Evolutionary conservation across 2,113 vertebrate species (phyloP).

Genomic region (Hyla sarda): DNA sequence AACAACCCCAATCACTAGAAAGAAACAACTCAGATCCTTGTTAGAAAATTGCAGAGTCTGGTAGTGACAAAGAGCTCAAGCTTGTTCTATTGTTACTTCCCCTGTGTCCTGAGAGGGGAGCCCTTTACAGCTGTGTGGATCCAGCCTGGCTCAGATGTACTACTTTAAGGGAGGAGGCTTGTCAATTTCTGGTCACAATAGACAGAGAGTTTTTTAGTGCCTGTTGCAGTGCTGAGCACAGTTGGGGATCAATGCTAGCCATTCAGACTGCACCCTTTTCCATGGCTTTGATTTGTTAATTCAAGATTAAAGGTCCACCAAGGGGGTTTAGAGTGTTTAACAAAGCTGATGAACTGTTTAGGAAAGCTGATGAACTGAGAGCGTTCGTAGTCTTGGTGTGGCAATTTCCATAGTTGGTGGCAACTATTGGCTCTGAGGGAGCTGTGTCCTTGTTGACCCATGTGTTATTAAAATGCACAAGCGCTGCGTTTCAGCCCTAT

Average conservation of each 20-base stretch:
- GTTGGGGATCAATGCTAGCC: slow-evolving; percentile 85
- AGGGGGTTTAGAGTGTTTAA: slow-evolving; percentile 83
- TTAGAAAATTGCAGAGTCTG: slow-evolving; percentile 86
- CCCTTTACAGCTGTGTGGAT: slow-evolving; percentile 83
- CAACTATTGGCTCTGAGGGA: slow-evolving; percentile 80
- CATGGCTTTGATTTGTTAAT: slow-evolving; percentile 86
- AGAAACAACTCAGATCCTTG: slow-evolving; percentile 87
- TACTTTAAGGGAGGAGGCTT: slow-evolving; percentile 82
- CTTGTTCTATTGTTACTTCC: slow-evolving; percentile 78
- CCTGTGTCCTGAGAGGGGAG: slow-evolving; percentile 74
- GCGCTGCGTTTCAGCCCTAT: slow-evolving; percentile 79
- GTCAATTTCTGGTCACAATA: slow-evolving; percentile 85
- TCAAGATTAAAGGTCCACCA: slow-evolving; percentile 85
- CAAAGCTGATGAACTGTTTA: slow-evolving; percentile 83
- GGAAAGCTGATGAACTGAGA: slow-evolving; percentile 84
- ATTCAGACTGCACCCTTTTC: slow-evolving; percentile 84
- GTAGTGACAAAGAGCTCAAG: slow-evolving; percentile 84
- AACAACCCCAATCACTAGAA: slow-evolving; percentile 83
- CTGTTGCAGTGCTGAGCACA: slow-evolving; percentile 78
- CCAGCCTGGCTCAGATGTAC: slow-evolving; percentile 82
- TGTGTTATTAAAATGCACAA: slow-evolving; percentile 87
- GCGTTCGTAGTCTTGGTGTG: slow-evolving; percentile 82
- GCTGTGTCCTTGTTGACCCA: slow-evolving; percentile 86
- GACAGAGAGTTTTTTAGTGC: slow-evolving; percentile 79
- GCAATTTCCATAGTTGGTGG: slow-evolving; percentile 78